Evolutionary conservation across 2,797 vertebrate species (phyloP).

Genomic region (Rhyacichthys aspro): DNA sequence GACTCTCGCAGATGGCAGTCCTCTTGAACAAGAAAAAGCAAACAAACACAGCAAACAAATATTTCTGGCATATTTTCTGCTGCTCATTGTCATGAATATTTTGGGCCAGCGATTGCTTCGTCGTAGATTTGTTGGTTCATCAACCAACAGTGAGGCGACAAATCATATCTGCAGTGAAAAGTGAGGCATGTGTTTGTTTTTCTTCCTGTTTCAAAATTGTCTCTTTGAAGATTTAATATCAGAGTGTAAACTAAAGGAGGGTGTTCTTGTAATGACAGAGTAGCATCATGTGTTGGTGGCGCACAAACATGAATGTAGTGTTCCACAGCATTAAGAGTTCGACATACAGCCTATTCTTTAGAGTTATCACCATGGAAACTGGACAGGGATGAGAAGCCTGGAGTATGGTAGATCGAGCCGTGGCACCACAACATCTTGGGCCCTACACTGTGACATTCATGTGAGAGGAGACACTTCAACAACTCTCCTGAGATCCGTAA

Average conservation of each 20-base stretch:
- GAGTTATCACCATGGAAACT: constrained; percentile 85
- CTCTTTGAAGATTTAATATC: constrained; percentile 39
- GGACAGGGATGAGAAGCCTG: constrained; percentile 70
- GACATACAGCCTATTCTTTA: constrained; percentile 74
- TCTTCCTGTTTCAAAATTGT: background rate
- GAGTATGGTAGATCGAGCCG: constrained; percentile 50
- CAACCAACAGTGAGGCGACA: constrained; percentile 6
- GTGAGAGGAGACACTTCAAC: constrained; percentile 36
- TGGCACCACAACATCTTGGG: constrained; percentile 53
- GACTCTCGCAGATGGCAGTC: constrained; percentile 49
- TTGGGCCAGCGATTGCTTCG: constrained; percentile 20
- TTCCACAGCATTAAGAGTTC: constrained; percentile 68
- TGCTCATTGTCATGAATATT: constrained; percentile 23
- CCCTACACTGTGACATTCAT: constrained; percentile 53
- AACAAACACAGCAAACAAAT: constrained; percentile 37
- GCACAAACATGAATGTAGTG: constrained; percentile 31
- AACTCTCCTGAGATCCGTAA: constrained; percentile 27
- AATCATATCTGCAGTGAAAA: constrained; percentile 18
- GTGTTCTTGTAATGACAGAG: constrained; percentile 41
- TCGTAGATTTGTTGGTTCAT: constrained; percentile 11
- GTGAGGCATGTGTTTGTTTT: background rate
- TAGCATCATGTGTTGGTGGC: constrained; percentile 36
- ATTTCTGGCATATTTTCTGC: constrained; percentile 12
- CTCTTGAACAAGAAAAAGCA: constrained; percentile 29
- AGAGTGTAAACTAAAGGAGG: constrained; percentile 19